Evolutionary conservation across 2,888 invertebrate genomes (phyloP), one percentile per base, ranked within the genome.

Genomic region (Pharmacophagus antenor): DNA sequence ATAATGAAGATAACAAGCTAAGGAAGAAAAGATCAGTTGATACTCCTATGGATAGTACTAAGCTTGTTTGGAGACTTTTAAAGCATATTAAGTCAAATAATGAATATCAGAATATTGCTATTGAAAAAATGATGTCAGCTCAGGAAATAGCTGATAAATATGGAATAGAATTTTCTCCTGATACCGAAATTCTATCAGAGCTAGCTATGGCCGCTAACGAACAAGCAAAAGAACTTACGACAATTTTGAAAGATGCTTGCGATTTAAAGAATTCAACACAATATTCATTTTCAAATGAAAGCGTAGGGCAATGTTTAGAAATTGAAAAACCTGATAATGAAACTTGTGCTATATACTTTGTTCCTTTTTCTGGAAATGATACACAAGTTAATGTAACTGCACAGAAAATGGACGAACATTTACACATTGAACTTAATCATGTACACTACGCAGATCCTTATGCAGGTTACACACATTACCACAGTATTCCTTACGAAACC

Each of bases 71-170:
- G 73, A 77, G 84, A 67, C 63, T 90, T 21, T 67, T 90, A 1
- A 84, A 83, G 58, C 89, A 90, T 61, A 89, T 90, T 1, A 89
- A 88, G 64, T 76, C 77, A 0, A 87, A 81, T 62, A 90, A 89
- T 53, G 89, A 90, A 67, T 83, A 82, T 61, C 90, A 90, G 58
- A 89, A 88, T 61, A 80, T 88, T n/a, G 88, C 88, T 2, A 88
- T 90, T 17, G 90, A 89, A 15, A 89, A 90, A 67, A 86, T 90
- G 87, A 88, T 90, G 88, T 75, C 81, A 2, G 89, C 89, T 48
- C 88, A 89, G 72, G 85, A 90, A 70, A 89, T 89, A 2, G 89
- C 90, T 31, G 85, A 88, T 42, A 88, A 89, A 73, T 89, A 78
- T 63, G 85, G 86, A 46, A 80, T 90, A 8, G 82, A 82, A 41